Evolutionary conservation across 1,140 invertebrate species (phyloP), one percentile per base, ranked within the genome.

Genomic region (Epicauta chinensis): DNA sequence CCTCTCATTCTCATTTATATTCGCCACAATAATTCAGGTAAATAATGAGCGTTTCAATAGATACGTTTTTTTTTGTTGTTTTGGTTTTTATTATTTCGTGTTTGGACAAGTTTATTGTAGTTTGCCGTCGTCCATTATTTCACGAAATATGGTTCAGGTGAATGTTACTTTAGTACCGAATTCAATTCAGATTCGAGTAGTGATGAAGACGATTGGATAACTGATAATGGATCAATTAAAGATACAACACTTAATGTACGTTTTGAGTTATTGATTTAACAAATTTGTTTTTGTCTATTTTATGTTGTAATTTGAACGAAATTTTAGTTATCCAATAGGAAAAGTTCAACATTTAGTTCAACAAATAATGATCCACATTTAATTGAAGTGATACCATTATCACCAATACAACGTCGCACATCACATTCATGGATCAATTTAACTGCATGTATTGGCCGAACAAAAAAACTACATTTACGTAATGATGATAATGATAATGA

Each of bases 41-140:
- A 61, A 38, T 36, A 29, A 37, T 11, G 3, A 34, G 5, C 10
- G 10, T 34, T 34, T 12, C 1, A n/a, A 1, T 10, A 34, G 1
- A 3, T 5, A 4, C 29, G 29, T 34, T 2, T 23, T 23, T 23
- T 23, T 23, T 23, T 23, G 23, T 23, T 23, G 4, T 23, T 23
- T 23, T 23, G 4, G 23, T 23, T 23, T 23, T 23, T 3, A 34
- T n/a, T n/a, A 34, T 3, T 34, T 34, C 10, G 12, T 34, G 12
- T 11, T 11, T 34, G 3, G 10, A 34, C 43, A 41, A 35, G 32
- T 56, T 48, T 38, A 29, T 50, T 59, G 11, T 62, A 86, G 76
- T 93, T 92, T 69, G 89, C 89, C 3, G 79, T 90, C 4, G 90
- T 93, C 0, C 90, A 93, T 66, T 91, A 90, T 64, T 93, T 89